Conservation (phyloP, 2,888 invertebrate species). For the Euzophera pinguis region DNA sequence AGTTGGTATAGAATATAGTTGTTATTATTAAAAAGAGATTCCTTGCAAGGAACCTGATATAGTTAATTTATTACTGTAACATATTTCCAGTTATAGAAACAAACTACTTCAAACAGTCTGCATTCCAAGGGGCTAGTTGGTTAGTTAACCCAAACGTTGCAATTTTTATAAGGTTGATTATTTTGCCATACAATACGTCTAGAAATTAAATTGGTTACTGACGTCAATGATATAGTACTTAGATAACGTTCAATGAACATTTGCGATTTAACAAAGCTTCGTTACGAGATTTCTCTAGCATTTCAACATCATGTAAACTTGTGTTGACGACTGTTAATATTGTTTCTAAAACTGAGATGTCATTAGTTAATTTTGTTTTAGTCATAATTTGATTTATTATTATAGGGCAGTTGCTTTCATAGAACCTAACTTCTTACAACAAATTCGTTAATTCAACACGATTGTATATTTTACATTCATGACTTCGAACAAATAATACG, state of each 20-base stretch:
- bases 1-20: not conserved
- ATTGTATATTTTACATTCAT: too few species aligned
- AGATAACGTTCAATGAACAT: too few species aligned
- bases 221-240: too few species aligned
- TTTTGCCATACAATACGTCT: too few species aligned
- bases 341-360: conserved; percentile 7
- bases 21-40: not conserved
- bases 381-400: not conserved
- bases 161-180: too few species aligned
- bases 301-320: not conserved
- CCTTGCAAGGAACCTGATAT: not conserved
- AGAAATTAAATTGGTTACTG: too few species aligned
- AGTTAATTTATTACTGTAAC: not conserved
- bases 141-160: too few species aligned
- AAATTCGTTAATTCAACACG: too few species aligned
- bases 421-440: not conserved
- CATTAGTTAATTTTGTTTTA: not conserved
- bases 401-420: not conserved
- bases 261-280: too few species aligned
- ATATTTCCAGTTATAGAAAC: not conserved
- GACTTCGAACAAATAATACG: too few species aligned
- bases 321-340: not conserved
- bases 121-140: too few species aligned
- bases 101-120: not conserved
- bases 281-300: not conserved